Evolutionary conservation across 2,113 vertebrate genomes (phyloP).

Genomic region (Trogon melanurus): DNA sequence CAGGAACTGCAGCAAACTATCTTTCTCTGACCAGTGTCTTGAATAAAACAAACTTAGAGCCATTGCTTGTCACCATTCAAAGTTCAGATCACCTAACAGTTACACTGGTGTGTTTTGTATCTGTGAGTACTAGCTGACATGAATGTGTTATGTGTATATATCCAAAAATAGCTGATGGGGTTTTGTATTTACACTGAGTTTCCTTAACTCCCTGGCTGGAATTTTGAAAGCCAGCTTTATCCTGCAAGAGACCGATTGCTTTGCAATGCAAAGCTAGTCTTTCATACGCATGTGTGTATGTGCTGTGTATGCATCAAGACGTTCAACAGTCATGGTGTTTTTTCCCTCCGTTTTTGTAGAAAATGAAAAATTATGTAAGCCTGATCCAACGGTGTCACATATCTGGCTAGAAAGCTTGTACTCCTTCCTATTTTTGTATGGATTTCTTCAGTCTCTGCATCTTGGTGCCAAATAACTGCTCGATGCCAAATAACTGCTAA

Average conservation of each 20-base stretch:
- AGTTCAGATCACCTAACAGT: not conserved
- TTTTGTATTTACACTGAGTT: conserved; percentile 43
- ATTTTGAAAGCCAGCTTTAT: conserved; percentile 46
- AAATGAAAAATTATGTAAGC: not conserved
- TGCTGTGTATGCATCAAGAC: conserved; percentile 18
- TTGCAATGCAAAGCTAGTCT: conserved; percentile 30
- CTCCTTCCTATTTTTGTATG: not conserved
- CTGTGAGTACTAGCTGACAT: not conserved
- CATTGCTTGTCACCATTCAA: not conserved
- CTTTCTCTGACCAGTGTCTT: not conserved
- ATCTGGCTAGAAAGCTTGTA: not conserved
- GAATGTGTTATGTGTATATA: not conserved
- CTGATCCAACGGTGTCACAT: not conserved
- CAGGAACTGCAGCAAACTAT: not conserved
- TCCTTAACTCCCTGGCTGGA: conserved; percentile 18
- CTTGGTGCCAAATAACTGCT: not conserved
- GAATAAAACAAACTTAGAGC: not conserved
- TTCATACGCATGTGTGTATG: conserved; percentile 19
- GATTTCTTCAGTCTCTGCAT: conserved; percentile 4
- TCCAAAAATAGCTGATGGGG: conserved; percentile 4
- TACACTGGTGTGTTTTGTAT: not conserved
- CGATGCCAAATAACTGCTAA: conserved; percentile 10
- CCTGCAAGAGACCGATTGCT: conserved; percentile 31
- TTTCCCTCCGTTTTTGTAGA: not conserved
- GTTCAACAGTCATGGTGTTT: conserved; percentile 31